Evolutionary conservation across 2,888 invertebrate genomes (phyloP).

Genomic region (Apotomis capreana): DNA sequence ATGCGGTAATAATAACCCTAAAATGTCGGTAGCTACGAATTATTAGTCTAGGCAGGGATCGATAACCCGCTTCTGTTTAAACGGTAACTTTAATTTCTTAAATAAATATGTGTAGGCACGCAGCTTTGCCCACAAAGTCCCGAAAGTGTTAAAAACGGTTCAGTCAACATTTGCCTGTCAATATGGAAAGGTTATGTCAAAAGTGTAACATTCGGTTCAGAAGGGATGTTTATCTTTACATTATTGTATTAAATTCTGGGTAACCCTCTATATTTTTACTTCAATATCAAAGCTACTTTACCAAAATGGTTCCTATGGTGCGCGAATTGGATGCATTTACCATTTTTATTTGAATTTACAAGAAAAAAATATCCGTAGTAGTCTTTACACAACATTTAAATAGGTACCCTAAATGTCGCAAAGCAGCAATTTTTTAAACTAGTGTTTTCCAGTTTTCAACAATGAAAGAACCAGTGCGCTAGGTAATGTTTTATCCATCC

Average conservation of each 20-base stretch:
- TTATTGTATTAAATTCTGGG: constrained; percentile 23
- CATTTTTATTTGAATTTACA: no score
- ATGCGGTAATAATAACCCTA: neutral
- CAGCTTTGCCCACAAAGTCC: constrained; percentile 39
- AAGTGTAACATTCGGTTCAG: constrained; percentile 51
- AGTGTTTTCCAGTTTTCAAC: no score
- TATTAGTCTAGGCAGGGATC: neutral
- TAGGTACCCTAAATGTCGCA: no score
- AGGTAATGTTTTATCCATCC: no score
- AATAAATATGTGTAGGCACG: constrained; percentile 31
- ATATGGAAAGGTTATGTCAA: constrained; percentile 62
- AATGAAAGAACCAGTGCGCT: no score
- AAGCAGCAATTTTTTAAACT: no score
- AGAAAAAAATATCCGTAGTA: no score
- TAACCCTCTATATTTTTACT: constrained; percentile 9
- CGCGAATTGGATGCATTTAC: no score
- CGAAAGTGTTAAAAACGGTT: constrained; percentile 46
- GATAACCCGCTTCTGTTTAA: constrained; percentile 28
- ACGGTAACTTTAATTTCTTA: constrained; percentile 36
- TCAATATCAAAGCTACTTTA: neutral
- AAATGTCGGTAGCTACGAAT: neutral
- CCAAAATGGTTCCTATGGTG: no score
- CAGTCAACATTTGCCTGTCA: constrained; percentile 55
- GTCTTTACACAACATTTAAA: no score
- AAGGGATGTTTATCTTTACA: constrained; percentile 18